Evolutionary conservation across 2,797 vertebrate species (phyloP).

Genomic region (Manis crassicaudata): DNA sequence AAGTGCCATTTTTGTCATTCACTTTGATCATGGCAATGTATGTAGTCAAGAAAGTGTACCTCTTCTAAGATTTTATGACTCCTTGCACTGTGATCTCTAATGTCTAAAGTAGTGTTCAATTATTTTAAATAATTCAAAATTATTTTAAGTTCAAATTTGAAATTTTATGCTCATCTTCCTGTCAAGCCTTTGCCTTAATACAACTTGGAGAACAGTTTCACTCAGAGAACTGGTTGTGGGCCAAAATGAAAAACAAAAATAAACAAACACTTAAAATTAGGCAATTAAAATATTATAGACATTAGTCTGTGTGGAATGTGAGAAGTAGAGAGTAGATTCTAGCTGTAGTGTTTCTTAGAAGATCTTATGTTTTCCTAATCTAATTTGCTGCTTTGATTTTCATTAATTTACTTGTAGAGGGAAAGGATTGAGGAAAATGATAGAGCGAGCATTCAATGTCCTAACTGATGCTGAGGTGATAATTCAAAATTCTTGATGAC

Average conservation of each 20-base stretch:
- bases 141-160: conserved; percentile 43
- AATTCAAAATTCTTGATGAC: not conserved
- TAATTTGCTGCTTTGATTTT: conserved; percentile 44
- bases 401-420: conserved; percentile 22
- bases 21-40: not conserved
- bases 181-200: conserved; percentile 31
- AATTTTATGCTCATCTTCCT: conserved; percentile 58
- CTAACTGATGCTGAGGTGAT: not conserved
- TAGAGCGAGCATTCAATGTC: not conserved
- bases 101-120: conserved; percentile 40
- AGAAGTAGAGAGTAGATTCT: not conserved
- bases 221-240: not conserved
- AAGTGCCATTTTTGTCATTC: not conserved
- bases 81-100: not conserved
- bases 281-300: conserved; percentile 55
- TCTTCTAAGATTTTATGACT: not conserved
- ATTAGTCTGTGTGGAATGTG: not conserved
- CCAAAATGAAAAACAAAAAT: conserved; percentile 59
- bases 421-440: not conserved
- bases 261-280: conserved; percentile 37
- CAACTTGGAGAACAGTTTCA: conserved; percentile 47
- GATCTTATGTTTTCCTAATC: conserved; percentile 30
- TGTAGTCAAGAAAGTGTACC: not conserved
- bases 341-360: not conserved
- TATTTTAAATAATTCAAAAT: conserved; percentile 59